Conservation (phyloP, 2,113 vertebrate species). For the Sebastes schlegelii region DNA sequence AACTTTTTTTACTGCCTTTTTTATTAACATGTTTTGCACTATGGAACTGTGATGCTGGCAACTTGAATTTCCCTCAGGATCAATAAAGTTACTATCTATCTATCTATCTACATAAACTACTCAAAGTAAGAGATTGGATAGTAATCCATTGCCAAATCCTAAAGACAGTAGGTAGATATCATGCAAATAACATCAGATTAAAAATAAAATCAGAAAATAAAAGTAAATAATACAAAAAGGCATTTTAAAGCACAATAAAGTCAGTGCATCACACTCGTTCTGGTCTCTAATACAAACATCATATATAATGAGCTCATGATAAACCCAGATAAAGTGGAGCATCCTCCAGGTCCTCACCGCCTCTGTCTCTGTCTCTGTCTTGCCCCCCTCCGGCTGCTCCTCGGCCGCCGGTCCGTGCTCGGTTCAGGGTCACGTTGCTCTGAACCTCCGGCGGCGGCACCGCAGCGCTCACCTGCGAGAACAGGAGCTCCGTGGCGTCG, state of each 20-base stretch:
- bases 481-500: constrained; percentile 93
- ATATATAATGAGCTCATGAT: not conserved
- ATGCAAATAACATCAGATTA: not conserved
- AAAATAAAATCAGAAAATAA: not conserved
- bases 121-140: not conserved
- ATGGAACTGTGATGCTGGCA: too few relatives aligned
- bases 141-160: not conserved
- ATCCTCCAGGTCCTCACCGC: constrained; percentile 82
- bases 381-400: constrained; percentile 78
- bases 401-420: constrained; percentile 91
- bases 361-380: constrained; percentile 87
- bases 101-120: too few relatives aligned
- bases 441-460: constrained; percentile 77
- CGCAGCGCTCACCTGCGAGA: constrained; percentile 85
- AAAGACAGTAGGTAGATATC: not conserved
- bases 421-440: constrained; percentile 91
- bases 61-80: too few relatives aligned
- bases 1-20: too few relatives aligned
- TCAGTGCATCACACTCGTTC: rapidly evolving
- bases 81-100: too few relatives aligned
- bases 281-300: too few relatives aligned
- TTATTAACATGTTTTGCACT: too few relatives aligned
- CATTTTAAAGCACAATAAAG: not conserved
- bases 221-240: not conserved
- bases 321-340: constrained; percentile 1